Conservation (phyloP, 2,113 vertebrate species). For the Trichechus manatus region DNA sequence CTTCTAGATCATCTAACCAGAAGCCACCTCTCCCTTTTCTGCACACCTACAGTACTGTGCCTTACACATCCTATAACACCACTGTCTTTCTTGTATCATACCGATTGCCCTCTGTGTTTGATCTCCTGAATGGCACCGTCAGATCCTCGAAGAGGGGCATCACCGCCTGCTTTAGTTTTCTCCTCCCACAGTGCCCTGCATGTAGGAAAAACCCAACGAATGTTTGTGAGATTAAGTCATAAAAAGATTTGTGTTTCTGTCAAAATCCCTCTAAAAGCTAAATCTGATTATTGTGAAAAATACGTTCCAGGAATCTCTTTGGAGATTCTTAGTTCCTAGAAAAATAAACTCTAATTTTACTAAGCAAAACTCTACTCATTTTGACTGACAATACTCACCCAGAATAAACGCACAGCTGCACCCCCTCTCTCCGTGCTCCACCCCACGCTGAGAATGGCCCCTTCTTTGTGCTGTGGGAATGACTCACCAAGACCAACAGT, state of each 20-base stretch:
- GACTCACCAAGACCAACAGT: not conserved
- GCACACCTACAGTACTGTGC: not conserved
- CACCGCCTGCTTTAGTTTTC: not conserved
- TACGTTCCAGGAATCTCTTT: not conserved
- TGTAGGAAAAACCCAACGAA: not conserved
- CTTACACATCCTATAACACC: not conserved
- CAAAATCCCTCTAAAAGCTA: not conserved
- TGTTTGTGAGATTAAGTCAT: not conserved
- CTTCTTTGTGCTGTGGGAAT: not conserved
- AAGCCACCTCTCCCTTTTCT: not conserved
- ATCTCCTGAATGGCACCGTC: not conserved
- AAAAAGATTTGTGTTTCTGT: not conserved
- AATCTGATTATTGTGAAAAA: too few relatives aligned
- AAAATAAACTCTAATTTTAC: not conserved
- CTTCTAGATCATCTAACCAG: accelerated
- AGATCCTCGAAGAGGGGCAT: too few relatives aligned
- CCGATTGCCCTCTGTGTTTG: not conserved
- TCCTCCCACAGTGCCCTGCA: not conserved
- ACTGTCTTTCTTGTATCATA: not conserved
- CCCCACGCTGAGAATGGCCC: not conserved
- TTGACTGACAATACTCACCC: not conserved
- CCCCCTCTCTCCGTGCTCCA: not conserved
- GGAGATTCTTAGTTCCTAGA: not conserved
- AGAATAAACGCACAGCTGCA: not conserved
- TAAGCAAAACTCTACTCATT: not conserved